Base-by-base conservation (phyloP, 1,140 invertebrate species). In the Orius insidiosus region DNA sequence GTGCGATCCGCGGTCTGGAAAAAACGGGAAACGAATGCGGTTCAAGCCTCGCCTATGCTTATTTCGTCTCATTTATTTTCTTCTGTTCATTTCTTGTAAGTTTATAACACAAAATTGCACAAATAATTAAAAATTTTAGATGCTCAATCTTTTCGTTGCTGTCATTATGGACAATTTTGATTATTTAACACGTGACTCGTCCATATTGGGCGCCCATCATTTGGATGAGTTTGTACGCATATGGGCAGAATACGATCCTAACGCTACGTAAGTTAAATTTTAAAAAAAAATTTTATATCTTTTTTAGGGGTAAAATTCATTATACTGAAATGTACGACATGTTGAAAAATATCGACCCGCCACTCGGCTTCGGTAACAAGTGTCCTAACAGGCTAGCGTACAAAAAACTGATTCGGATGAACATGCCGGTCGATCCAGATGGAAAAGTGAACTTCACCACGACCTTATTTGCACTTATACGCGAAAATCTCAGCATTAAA, bases 161-260 rank as follows among this genome's bases (percentile, higher is more conserved):
- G 96, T 99, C 62, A 99, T 99, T 63, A 99, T 99, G 96, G 96
- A 99, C 69, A 99, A 99, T 69, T 99, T 99, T 65, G 95, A 99
- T 70, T 99, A 99, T 69, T 70, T 99, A 55, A 99, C 96, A 40
- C 74, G 96, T 60, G 96, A 99, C 68, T 95, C 90, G 38, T 97
- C 92, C 52, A 99, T 99, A 62, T 73, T 99, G 54, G 96, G 96
- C 43, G 94, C 96, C 49, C 96, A 98, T 79, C 96, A 98, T 74
- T 76, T 99, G 55, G 96, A 99, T 65, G 95, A 99, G 72, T 99
- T 95, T 68, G 92, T 96, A 53, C 72, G 95, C 60, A 95, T 97
- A 67, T 99, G 96, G 96, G 92, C 94, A 13, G 94, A 98, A 67
- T 98, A 98, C 67, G 96, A 99, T 72, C 96, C 96, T 52, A 94